phyloP scores from a whole-genome alignment of 2,888 invertebrate genomes.

The Lithodes maja region DNA sequence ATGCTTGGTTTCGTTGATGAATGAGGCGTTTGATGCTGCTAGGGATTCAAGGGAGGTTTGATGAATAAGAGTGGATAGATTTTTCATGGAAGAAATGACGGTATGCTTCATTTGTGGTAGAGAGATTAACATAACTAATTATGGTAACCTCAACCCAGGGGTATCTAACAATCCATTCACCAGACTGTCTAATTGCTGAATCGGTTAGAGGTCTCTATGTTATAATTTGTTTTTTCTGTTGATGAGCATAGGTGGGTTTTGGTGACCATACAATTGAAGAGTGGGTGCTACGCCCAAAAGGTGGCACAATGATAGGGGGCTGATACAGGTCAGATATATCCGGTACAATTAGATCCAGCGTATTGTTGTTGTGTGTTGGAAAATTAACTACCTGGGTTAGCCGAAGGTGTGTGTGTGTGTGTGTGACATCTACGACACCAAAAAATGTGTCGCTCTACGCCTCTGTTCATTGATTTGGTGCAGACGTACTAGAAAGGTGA shows the following conservation, averaged over 20 bases:
- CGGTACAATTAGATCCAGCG: not conserved
- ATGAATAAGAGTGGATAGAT: not conserved
- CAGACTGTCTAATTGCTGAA: not conserved
- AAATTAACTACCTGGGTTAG: not conserved
- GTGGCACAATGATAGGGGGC: not conserved
- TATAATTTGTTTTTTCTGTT: not conserved
- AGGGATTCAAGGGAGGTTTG: constrained; percentile 11
- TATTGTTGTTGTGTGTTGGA: not conserved
- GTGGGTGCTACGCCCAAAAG: not conserved
- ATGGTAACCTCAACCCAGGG: not conserved
- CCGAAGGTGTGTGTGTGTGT: not conserved
- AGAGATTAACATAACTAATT: not conserved
- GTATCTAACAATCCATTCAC: not conserved
- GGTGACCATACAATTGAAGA: not conserved
- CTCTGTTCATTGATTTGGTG: too few species aligned
- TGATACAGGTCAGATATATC: not conserved
- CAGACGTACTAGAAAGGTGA: too few species aligned
- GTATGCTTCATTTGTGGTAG: not conserved
- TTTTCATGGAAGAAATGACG: constrained; percentile 27
- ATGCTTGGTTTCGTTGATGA: constrained; percentile 6
- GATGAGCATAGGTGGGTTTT: not conserved
- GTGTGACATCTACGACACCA: not conserved
- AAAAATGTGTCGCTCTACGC: not conserved
- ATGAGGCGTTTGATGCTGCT: constrained; percentile 9
- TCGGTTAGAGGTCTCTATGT: not conserved